Evolutionary conservation across 2,797 vertebrate species (phyloP), one percentile per base, ranked within the genome.

Genomic region (Peromyscus melanophrys): DNA sequence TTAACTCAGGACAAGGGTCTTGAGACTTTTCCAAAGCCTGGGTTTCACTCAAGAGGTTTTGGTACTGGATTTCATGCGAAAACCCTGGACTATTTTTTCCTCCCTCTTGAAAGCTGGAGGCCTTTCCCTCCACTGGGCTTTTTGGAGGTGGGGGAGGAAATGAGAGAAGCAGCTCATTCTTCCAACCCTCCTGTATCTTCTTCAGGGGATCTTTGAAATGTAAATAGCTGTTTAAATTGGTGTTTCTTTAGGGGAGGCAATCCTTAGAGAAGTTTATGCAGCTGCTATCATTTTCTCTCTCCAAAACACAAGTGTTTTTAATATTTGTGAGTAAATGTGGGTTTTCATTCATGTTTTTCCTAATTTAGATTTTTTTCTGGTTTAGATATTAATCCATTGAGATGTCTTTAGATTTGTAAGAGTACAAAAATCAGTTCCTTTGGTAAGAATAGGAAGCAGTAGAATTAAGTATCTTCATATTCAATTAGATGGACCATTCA

Each of bases 371-470:
- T 97, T 96, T 55, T 97, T 96, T 55, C 90, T 49, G 21, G 16
- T 61, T 67, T 80, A 57, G 67, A 21, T 88, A 29, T 83, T 96
- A 96, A 71, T 96, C 94, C 96, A 16, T 86, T 97, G 95, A 96
- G 67, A 65, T 93, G 69, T 4, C 13, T 12, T 96, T 94, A 90
- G 49, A 57, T 94, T 76, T 65, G 19, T 37, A 37, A 3, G 31
- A 61, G 75, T 82, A 78, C 29, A 95, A 97, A 96, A 91, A 6
- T 55, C 8, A 96, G 0, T 95, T 93, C 78, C 5, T 69, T 69
- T 67, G 25, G 31, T 73, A 34, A 88, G 12, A 96, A 87, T 69
- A 96, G 77, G n/a, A 97, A 95, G 84, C 84, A 87, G 57, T 57
- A 96, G 27, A 65, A 86, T 85, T 88, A 10, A 90, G 16, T 81